Conservation (phyloP, 2,888 invertebrate genomes). For the Apoda limacodes region DNA sequence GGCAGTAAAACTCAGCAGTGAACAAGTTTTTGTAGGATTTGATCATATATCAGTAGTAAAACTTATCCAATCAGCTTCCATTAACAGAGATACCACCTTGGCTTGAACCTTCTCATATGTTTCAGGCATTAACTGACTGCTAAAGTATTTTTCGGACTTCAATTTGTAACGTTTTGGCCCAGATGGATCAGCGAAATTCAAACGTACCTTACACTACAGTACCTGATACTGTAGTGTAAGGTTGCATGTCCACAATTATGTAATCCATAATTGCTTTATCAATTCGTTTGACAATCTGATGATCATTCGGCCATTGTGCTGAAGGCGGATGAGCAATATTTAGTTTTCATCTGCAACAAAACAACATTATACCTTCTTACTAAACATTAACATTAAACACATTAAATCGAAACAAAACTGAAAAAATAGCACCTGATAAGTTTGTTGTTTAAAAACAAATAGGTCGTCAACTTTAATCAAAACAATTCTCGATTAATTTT, state of each 20-base stretch:
- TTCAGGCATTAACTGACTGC: slow-evolving; percentile 6
- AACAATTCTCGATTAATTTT: no score
- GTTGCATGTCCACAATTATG: slow-evolving; percentile 10
- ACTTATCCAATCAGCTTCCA: slow-evolving; percentile 4
- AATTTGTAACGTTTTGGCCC: slow-evolving; percentile 8
- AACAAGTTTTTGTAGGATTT: slow-evolving; percentile 14
- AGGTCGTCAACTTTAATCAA: no score
- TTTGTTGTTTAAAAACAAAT: no score
- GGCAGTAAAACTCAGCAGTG: slow-evolving; percentile 13
- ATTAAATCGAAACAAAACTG: no score
- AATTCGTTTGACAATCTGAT: slow-evolving; percentile 10
- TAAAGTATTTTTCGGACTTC: slow-evolving; percentile 12
- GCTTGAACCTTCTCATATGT: slow-evolving; percentile 11
- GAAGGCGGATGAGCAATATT: slow-evolving; percentile 4
- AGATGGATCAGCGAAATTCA: slow-evolving; percentile 11
- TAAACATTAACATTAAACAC: no score
- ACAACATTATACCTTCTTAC: no score
- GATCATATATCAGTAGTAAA: slow-evolving; percentile 13
- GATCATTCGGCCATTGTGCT: slow-evolving; percentile 9
- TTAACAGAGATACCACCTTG: slow-evolving; percentile 6
- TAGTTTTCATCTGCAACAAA: no score
- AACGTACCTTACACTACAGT: slow-evolving; percentile 10
- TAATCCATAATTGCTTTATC: slow-evolving; percentile 10
- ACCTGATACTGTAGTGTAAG: slow-evolving; percentile 9
- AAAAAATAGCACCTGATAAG: no score